phyloP scores from a whole-genome alignment of 2,113 vertebrate species.

The Sarotherodon lohbergeri region DNA sequence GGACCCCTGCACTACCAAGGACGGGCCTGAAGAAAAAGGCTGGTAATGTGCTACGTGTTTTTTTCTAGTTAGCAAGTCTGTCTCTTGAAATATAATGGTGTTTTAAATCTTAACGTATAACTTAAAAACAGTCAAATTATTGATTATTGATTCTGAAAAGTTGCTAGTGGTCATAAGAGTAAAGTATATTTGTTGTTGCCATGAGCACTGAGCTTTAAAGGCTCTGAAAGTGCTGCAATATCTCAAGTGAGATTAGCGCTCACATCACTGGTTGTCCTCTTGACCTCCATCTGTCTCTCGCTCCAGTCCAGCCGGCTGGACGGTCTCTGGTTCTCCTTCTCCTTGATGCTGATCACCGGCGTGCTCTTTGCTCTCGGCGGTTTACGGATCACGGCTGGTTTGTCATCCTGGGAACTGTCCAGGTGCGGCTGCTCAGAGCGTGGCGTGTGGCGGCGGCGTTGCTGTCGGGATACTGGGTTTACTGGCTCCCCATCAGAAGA shows the following conservation, averaged over 20 bases:
- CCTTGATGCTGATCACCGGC: slow-evolving; percentile 60
- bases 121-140: not conserved
- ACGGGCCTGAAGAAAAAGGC: not conserved
- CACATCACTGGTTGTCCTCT: slow-evolving; percentile 76
- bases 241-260: not conserved
- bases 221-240: not conserved
- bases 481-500: slow-evolving; percentile 39
- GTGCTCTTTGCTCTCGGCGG: slow-evolving; percentile 73
- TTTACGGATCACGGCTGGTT: slow-evolving; percentile 54
- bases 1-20: not conserved
- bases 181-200: not conserved
- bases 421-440: slow-evolving; percentile 14
- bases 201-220: not conserved
- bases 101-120: not conserved
- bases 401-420: slow-evolving; percentile 59
- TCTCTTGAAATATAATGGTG: not conserved
- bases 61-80: not conserved
- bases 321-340: slow-evolving; percentile 75
- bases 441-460: slow-evolving; percentile 18
- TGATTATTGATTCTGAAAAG: not conserved
- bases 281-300: slow-evolving; percentile 74
- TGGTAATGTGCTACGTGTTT: not conserved
- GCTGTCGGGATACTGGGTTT: not conserved
- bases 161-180: not conserved
- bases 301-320: slow-evolving; percentile 81